Conservation (phyloP, 92 coral and sea anemone species). For the Isaurus tuberculatus region DNA sequence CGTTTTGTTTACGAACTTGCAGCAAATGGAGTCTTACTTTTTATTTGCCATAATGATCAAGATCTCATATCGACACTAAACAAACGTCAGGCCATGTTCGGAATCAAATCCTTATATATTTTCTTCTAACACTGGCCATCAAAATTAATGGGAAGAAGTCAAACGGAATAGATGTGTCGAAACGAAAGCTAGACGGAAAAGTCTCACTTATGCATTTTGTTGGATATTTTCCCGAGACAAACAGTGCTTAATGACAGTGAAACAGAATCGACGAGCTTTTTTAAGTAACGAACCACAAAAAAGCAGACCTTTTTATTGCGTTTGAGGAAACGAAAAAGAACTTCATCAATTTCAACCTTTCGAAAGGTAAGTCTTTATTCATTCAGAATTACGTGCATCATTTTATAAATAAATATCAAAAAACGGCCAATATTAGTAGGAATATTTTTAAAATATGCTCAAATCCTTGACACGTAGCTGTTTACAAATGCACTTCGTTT, state of each 20-base stretch:
- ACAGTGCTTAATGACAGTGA: background rate
- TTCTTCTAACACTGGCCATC: background rate
- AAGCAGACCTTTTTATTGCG: background rate
- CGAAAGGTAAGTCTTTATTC: conserved; percentile 18
- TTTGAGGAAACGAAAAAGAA: background rate
- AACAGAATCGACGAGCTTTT: background rate
- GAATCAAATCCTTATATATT: background rate
- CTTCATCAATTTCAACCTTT: background rate
- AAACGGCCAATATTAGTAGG: background rate
- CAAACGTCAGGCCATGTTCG: no score
- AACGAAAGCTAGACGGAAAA: conserved; percentile 8
- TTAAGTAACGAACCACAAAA: background rate
- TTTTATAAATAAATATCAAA: background rate
- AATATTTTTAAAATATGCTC: background rate
- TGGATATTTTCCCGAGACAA: background rate
- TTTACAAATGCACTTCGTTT: conserved; percentile 3
- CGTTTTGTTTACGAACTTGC: conserved; percentile 5
- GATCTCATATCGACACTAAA: conserved; percentile 10
- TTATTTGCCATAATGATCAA: background rate
- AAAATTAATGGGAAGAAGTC: background rate
- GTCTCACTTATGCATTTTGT: background rate
- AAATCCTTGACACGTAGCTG: conserved; percentile 20
- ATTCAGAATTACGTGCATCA: background rate
- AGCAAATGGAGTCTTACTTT: background rate
- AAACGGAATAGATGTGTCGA: background rate